Conservation (phyloP, 2,888 invertebrate genomes). For the Cyclophora albipunctata region DNA sequence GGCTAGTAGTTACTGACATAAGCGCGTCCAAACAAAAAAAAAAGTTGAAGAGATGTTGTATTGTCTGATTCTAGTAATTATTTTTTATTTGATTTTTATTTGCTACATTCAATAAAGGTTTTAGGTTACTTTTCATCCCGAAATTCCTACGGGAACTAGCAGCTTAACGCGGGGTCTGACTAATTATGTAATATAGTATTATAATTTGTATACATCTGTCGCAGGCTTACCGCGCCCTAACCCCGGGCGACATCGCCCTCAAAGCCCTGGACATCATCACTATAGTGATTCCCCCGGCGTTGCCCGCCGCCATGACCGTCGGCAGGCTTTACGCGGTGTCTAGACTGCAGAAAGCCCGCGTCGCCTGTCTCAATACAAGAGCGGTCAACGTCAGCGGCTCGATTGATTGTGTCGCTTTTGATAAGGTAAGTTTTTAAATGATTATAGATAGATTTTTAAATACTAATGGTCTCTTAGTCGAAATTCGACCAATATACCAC, state of each 20-base stretch:
- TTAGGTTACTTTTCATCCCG: too few species aligned
- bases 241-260: conserved; percentile 78
- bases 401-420: conserved; percentile 91
- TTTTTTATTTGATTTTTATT: too few species aligned
- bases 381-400: conserved; percentile 95
- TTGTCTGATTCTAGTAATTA: too few species aligned
- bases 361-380: conserved; percentile 94
- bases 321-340: conserved; percentile 93
- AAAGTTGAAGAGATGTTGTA: too few species aligned
- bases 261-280: conserved; percentile 95
- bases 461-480: not conserved
- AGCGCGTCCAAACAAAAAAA: too few species aligned
- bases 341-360: conserved; percentile 83
- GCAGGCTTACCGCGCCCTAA: conserved; percentile 77
- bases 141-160: too few species aligned
- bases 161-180: too few species aligned
- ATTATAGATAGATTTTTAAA: not conserved
- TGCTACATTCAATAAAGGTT: too few species aligned
- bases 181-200: not conserved
- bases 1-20: too few species aligned
- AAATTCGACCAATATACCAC: too few species aligned
- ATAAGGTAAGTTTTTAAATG: conserved; percentile 77
- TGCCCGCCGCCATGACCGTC: conserved; percentile 98
- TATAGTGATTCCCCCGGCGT: conserved; percentile 95
- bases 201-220: conserved; percentile 11